Evolutionary conservation across 2,797 vertebrate species (phyloP), one percentile per base, ranked within the genome.

Genomic region (Tamandua tetradactyla): DNA sequence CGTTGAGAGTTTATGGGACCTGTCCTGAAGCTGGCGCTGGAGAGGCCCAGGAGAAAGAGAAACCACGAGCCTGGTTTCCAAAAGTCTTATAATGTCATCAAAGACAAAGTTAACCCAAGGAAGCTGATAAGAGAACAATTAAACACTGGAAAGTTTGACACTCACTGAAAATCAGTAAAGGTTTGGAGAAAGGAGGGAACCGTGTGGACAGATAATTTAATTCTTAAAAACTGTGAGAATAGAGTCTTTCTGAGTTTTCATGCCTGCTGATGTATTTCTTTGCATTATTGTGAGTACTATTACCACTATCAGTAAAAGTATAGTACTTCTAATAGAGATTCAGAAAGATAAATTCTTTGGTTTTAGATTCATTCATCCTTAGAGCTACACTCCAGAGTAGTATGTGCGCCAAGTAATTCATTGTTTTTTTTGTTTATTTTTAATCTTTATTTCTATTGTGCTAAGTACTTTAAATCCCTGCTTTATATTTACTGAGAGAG

Each of bases 311-410:
- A 57, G 55, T 71, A 78, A 91, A 96, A 87, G 89, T 69, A 86
- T 64, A 80, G 88, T 42, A 62, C 30, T 47, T 42, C 27, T 95
- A 85, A 95, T 57, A 84, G 74, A 82, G 72, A 93, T 66, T 81
- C 78, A 61, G 57, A 88, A 89, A 81, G 93, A 96, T 92, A 96
- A 92, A 96, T 87, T 96, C 74, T 95, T 42, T 81, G 68, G 64
- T 49, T 94, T 80, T 32, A 86, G 87, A 93, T 71, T 44, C 80
- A 83, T 80, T 95, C 61, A 87, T 89, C 64, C 78, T 96, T 69
- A 74, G 35, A 90, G 37, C 66, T 93, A 25, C n/a, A 71, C 69
- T 74, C 80, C 68, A 52, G 68, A 89, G 64, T 8, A 35, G 81
- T 59, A 85, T 72, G 20, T 20, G 35, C 76, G 93, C 93, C 84